Base-by-base conservation (phyloP, 1,140 invertebrate species). In the Cepaea nemoralis region DNA sequence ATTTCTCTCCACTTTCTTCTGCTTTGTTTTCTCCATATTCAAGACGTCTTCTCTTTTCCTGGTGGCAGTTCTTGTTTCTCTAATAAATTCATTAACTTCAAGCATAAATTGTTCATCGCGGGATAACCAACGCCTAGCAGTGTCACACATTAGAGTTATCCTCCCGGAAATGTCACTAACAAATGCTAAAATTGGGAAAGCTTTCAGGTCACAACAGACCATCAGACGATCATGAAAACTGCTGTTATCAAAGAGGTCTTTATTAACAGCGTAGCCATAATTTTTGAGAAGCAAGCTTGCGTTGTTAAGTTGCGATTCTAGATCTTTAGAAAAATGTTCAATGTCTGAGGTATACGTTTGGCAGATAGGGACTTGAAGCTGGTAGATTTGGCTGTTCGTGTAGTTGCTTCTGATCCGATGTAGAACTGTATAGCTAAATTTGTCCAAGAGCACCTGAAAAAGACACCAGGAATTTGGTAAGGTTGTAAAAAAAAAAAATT, bases 101-200 rank as follows among this genome's bases (percentile, higher is more conserved):
- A 88, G 82, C 87, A 91, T 87, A 50, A 90, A 91, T 24, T 82
- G 81, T 75, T 90, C 87, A 74, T 91, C 90, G 31, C 88, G 40
- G 27, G 87, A 86, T 40, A 91, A 67, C 90, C 90, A 91, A 45
- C 87, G 82, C n/a, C 85, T 77, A 0, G 90, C 85, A 14, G 86
- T 84, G 24, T 80, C 82, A 79, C 87, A 90, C 79, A 89, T 84
- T 3, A 40, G 66, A 37, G 80, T 70, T 2, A 90, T 77, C 71
- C 90, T 90, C 50, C 84, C 81, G 45, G 83, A 86, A 31, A 91
- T 71, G 83, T 90, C 90, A 16, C 87, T 85, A 63, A 90, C 84
- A 31, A 90, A 77, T 40, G 87, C 83, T 42, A 91, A 85, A 45
- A 91, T 83, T 8, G 90, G 89, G 79, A 90, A 91, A 6, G 89